Evolutionary conservation across 2,888 invertebrate species (phyloP).

Genomic region (Phorcus lineatus): DNA sequence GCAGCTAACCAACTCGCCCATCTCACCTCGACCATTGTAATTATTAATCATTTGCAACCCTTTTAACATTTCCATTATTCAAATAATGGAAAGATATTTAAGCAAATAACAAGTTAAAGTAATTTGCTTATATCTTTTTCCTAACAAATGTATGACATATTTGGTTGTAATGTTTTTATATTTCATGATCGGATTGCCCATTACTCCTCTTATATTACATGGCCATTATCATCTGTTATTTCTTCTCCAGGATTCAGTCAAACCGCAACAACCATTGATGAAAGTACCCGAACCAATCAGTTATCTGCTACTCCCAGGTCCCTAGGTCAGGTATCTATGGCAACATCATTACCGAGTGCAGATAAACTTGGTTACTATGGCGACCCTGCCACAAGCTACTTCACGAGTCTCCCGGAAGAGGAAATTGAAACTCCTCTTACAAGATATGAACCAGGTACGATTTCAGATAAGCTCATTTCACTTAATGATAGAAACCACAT

Average conservation of each 20-base stretch:
- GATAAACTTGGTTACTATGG: constrained; percentile 35
- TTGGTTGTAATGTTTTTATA: background rate
- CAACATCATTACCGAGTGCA: constrained; percentile 22
- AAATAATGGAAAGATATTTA: too few relatives aligned
- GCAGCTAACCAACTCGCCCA: too few relatives aligned
- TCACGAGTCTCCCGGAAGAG: constrained; percentile 2
- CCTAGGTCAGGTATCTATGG: background rate
- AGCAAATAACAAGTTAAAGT: too few relatives aligned
- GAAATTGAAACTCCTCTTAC: background rate
- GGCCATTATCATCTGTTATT: background rate
- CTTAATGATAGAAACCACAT: background rate
- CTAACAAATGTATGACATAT: too few relatives aligned
- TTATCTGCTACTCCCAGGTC: constrained; percentile 2
- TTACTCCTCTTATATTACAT: too few relatives aligned
- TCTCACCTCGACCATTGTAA: too few relatives aligned
- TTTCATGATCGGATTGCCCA: background rate
- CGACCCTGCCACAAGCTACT: constrained; percentile 30
- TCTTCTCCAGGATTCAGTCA: background rate
- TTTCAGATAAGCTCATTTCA: background rate
- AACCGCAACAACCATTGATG: background rate
- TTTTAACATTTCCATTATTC: too few relatives aligned
- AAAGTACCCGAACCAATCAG: constrained; percentile 1
- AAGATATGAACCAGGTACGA: constrained; percentile 14
- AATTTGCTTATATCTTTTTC: too few relatives aligned
- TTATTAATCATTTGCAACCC: too few relatives aligned